Evolutionary conservation across 2,113 vertebrate genomes (phyloP).

Genomic region (Sphyrna mokarran): DNA sequence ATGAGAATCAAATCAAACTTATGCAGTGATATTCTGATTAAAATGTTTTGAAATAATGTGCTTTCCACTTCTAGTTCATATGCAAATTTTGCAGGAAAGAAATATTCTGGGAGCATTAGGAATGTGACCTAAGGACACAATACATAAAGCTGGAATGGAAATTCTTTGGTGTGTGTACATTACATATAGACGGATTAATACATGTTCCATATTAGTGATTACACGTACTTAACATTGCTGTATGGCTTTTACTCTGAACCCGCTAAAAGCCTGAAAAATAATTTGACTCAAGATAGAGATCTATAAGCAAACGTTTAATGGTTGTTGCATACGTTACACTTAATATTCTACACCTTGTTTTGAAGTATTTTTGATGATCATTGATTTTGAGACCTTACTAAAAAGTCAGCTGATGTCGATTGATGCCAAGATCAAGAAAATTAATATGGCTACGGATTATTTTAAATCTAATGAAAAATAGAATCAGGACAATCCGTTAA

Average conservation of each 20-base stretch:
- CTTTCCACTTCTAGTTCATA: background rate
- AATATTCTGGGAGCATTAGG: background rate
- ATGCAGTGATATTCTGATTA: background rate
- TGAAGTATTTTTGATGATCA: background rate
- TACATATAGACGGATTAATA: background rate
- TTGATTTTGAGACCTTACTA: background rate
- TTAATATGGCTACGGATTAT: constrained; percentile 1
- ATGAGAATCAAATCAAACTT: background rate
- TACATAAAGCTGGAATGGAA: background rate
- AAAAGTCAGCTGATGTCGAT: background rate
- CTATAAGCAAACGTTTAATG: background rate
- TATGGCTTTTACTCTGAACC: background rate
- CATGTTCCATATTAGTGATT: background rate
- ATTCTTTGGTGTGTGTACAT: background rate
- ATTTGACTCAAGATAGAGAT: background rate
- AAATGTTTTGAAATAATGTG: background rate
- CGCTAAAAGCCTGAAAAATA: background rate
- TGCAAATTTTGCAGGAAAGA: background rate
- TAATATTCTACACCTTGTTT: background rate
- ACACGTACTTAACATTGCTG: background rate
- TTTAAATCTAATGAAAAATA: constrained; percentile 22
- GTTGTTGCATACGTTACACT: background rate
- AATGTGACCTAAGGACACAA: background rate
- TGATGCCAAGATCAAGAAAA: background rate
- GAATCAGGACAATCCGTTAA: background rate